Evolutionary conservation across 2,888 invertebrate genomes (phyloP).

Genomic region (Nomada ferruginata): DNA sequence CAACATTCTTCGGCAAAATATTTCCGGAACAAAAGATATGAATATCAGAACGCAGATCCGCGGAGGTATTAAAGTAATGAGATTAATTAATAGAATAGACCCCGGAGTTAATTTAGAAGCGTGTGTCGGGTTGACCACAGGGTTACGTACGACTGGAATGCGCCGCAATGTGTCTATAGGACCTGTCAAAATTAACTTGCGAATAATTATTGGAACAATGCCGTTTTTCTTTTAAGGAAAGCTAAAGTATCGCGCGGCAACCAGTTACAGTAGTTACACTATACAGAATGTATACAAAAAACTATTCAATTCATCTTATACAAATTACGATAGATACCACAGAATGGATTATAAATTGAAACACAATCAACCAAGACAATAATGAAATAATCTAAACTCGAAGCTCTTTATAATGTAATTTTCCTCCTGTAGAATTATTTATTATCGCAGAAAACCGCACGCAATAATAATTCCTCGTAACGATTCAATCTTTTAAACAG

Average conservation of each 20-base stretch:
- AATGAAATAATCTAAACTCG: too few relatives aligned
- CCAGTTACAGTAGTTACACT: not conserved
- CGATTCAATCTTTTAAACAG: not conserved
- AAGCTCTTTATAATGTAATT: too few relatives aligned
- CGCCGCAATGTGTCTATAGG: constrained; percentile 58
- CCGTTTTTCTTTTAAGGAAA: constrained; percentile 13
- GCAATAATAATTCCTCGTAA: not conserved
- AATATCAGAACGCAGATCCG: constrained; percentile 46
- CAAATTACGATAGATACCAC: not conserved
- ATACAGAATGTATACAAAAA: not conserved
- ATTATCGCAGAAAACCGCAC: not conserved
- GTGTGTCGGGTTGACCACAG: constrained; percentile 71
- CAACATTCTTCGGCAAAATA: constrained; percentile 16
- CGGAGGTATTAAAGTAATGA: constrained; percentile 73
- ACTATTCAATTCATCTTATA: not conserved
- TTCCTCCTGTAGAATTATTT: too few relatives aligned
- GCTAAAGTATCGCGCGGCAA: not conserved
- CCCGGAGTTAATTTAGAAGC: constrained; percentile 77
- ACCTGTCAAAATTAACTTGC: constrained; percentile 65
- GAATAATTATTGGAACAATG: constrained; percentile 60
- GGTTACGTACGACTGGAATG: constrained; percentile 71
- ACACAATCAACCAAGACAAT: too few relatives aligned
- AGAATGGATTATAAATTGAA: not conserved
- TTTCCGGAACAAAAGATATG: constrained; percentile 44
- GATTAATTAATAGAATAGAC: constrained; percentile 80